Conservation (phyloP, 2,113 vertebrate species). For the Cyrtonyx montezumae region DNA sequence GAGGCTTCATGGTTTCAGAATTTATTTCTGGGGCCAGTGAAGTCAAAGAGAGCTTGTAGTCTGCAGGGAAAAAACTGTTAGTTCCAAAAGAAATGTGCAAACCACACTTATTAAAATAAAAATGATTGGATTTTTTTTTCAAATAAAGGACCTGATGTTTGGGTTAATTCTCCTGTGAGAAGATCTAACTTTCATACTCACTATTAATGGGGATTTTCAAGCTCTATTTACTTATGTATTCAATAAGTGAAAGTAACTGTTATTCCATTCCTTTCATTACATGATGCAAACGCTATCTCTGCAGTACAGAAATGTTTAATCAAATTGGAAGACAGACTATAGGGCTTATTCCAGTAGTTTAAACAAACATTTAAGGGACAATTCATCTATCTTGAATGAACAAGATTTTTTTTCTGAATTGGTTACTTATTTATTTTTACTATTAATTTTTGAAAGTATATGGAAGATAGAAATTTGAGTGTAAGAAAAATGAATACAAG, state of each 20-base stretch:
- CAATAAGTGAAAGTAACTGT: constrained; percentile 24
- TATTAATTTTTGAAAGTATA: neutral
- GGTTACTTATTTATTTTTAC: neutral
- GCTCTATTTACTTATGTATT: constrained; percentile 44
- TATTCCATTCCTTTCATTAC: constrained; percentile 17
- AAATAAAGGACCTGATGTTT: neutral
- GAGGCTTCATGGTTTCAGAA: neutral
- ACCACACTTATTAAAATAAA: neutral
- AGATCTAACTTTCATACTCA: neutral
- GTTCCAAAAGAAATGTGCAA: neutral
- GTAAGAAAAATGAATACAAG: neutral
- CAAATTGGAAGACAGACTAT: constrained; percentile 9
- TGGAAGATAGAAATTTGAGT: neutral
- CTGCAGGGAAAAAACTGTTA: neutral
- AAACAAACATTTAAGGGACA: neutral
- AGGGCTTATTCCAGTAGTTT: neutral
- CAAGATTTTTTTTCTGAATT: neutral
- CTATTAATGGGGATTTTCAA: constrained; percentile 45
- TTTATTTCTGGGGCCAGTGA: neutral
- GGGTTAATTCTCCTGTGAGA: neutral
- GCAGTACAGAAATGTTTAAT: constrained; percentile 28
- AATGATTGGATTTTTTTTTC: neutral
- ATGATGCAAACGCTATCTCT: constrained; percentile 45
- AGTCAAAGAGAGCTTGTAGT: neutral
- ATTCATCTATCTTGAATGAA: neutral